A percentile compares a stretch with the other conserved stretches of the same genome.
phyloP scores from a whole-genome alignment of 2,113 vertebrate genomes.

The Nesogale talazaci region DNA sequence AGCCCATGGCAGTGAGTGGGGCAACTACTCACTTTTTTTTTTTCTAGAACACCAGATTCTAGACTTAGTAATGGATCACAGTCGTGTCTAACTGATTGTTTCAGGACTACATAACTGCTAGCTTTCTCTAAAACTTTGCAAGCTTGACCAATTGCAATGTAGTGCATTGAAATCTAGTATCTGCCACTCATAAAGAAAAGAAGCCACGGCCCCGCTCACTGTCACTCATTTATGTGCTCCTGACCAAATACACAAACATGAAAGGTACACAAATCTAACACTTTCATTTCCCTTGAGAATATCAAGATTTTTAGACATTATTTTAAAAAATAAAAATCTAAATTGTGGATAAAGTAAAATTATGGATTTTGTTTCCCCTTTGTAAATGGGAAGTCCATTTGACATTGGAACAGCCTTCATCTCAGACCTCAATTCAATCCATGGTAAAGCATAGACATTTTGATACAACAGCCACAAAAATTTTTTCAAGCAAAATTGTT shows the following conservation, averaged over 20 bases:
- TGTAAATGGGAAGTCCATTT: not conserved
- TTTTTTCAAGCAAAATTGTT: not conserved
- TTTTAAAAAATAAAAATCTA: not conserved
- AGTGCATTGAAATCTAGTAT: not conserved
- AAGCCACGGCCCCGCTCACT: fast-evolving
- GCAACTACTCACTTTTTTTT: not conserved
- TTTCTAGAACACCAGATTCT: not conserved
- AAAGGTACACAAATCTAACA: not conserved
- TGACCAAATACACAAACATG: not conserved
- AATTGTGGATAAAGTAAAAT: not conserved
- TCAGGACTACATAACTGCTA: not conserved
- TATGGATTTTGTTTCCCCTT: not conserved
- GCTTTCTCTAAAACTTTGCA: not conserved
- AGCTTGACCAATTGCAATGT: too few species aligned
- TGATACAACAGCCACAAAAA: not conserved
- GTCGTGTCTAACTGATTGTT: not conserved
- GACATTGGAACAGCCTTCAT: not conserved
- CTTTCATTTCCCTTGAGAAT: not conserved
- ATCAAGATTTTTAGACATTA: not conserved
- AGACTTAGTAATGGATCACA: not conserved
- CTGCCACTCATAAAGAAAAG: not conserved
- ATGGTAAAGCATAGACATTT: not conserved
- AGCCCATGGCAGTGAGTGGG: too few species aligned
- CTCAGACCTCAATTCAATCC: not conserved
- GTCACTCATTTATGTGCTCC: not conserved